Evolutionary conservation across 2,888 invertebrate species (phyloP).

Genomic region (Pseudoips prasinana): DNA sequence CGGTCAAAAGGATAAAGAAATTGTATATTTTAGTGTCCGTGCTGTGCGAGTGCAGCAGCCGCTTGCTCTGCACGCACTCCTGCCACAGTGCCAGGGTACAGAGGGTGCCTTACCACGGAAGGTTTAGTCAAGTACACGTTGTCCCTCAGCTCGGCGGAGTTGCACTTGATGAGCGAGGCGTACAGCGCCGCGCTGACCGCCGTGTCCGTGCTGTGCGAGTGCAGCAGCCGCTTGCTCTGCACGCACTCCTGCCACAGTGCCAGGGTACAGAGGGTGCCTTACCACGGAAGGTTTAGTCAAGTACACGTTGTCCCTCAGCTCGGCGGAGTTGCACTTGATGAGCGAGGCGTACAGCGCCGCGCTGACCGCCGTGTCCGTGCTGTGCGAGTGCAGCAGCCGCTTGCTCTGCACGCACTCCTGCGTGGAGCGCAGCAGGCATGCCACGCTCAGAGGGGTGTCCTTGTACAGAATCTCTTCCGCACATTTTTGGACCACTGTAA

Average conservation of each 20-base stretch:
- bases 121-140: conserved; percentile 57
- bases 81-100: too few species aligned
- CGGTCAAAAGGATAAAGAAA: too few species aligned
- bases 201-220: too few species aligned
- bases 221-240: conserved; percentile 20
- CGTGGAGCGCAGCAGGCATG: conserved; percentile 51
- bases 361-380: conserved; percentile 40
- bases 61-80: conserved; percentile 19
- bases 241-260: conserved; percentile 59
- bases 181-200: conserved; percentile 53
- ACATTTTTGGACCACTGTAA: conserved; percentile 58
- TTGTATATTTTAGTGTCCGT: too few species aligned
- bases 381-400: conserved; percentile 18
- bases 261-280: conserved; percentile 9
- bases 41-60: conserved; percentile 18
- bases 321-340: conserved; percentile 45
- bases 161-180: conserved; percentile 52
- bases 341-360: conserved; percentile 60
- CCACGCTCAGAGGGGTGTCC: conserved; percentile 57
- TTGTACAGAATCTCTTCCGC: conserved; percentile 54
- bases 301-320: conserved; percentile 55
- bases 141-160: conserved; percentile 48
- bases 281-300: conserved; percentile 47
- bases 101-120: conserved; percentile 37
- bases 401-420: conserved; percentile 17